Evolutionary conservation across 2,888 invertebrate species (phyloP).

Genomic region (Ferdinandea cuprea): DNA sequence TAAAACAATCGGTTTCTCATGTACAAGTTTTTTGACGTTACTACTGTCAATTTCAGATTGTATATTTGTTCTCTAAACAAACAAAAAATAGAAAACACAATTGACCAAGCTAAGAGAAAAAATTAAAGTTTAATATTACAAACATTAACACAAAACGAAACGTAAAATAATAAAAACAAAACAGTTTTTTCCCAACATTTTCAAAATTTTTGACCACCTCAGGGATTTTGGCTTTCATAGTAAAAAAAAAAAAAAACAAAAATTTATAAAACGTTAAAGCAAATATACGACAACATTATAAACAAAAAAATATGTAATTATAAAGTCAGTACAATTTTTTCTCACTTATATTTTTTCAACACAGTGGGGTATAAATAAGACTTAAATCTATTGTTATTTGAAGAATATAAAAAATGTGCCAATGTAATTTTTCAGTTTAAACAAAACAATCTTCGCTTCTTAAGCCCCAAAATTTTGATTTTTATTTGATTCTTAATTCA

Average conservation of each 20-base stretch:
- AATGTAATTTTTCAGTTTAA: conserved; percentile 60
- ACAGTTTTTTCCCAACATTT: conserved; percentile 43
- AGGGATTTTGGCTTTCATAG: conserved; percentile 75
- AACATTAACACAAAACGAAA: conserved; percentile 28
- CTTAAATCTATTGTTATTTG: conserved; percentile 51
- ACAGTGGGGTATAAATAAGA: conserved; percentile 51
- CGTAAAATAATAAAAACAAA: conserved; percentile 12
- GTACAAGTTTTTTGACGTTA: conserved; percentile 67
- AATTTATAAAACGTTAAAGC: conserved; percentile 25
- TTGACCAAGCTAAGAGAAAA: conserved; percentile 65
- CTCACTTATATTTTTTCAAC: conserved; percentile 42
- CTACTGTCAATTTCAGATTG: conserved; percentile 56
- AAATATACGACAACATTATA: conserved; percentile 47
- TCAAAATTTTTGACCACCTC: conserved; percentile 66
- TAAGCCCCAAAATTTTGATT: conserved; percentile 44
- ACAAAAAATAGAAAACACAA: conserved; percentile 30
- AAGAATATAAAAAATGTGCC: conserved; percentile 59
- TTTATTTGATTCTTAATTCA: conserved; percentile 24
- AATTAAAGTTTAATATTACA: conserved; percentile 33
- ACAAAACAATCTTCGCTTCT: conserved; percentile 40
- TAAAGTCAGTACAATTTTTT: conserved; percentile 63
- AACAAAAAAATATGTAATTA: not conserved
- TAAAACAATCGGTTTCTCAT: conserved; percentile 67
- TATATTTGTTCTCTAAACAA: conserved; percentile 37
- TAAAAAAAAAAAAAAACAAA: conserved; percentile 35